Base-by-base conservation (phyloP, 2,797 vertebrate genomes). In the Cirrhinus mrigala region DNA sequence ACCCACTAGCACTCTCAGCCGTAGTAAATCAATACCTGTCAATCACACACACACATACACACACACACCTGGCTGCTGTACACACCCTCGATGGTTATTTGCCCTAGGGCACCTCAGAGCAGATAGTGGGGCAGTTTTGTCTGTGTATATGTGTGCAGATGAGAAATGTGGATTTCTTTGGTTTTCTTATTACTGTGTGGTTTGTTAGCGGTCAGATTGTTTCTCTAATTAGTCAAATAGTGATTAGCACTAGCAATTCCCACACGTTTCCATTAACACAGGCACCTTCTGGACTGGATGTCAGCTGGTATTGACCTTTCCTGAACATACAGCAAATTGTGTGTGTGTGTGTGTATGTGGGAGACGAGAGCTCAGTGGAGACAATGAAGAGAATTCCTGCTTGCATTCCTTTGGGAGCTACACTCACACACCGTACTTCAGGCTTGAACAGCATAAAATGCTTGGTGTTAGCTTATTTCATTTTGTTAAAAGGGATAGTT, bases 1-100 rank as follows among this genome's bases (percentile, higher is more conserved):
- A 82, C 81, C 80, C 80, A 82, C 74, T 85, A 86, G 77, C 80
- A 87, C 85, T 84, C 85, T 86, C 64, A 64, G 74, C 79, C 70
- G 80, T 79, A 62, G 85, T 88, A 90, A 90, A 88, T 84, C 81
- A 88, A 89, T 89, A 89, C 77, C 86, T 90, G 89, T 85, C 89
- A 84, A 86, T 90, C 84, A 82, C 87, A 27, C 76, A 76, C 87
- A 86, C 83, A 70, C 83, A 88, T 89, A 88, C 44, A 82, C 79
- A 76, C 87, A 89, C 52, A 85, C 86, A 90, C 85, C 86, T 89
- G 86, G 85, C 88, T 64, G 77, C 83, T 81, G 76, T 81, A 85
- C 85, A 88, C 89, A 91, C 84, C 82, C 81, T 73, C 88, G 52
- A 87, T 89, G 85, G 87, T 71, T 88, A 89, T 87, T 83, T 85